phyloP scores from a whole-genome alignment of 2,888 invertebrate genomes.

The Reticulitermes lucifugus region DNA sequence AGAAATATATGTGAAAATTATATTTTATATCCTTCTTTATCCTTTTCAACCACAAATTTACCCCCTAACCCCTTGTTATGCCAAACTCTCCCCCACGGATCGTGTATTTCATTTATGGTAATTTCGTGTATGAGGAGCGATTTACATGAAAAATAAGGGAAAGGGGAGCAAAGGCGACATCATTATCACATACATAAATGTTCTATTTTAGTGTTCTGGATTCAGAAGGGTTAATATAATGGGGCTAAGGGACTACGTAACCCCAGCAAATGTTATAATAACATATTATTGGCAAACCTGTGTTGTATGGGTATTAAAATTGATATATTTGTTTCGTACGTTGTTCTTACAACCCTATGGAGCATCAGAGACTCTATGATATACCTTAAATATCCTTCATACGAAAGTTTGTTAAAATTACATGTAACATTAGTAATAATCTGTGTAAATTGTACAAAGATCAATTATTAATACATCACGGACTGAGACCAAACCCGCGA shows the following conservation, averaged over 20 bases:
- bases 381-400: no score
- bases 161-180: not conserved
- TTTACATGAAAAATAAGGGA: not conserved
- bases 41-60: not conserved
- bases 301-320: not conserved
- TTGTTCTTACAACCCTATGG: no score
- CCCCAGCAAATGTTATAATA: not conserved
- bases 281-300: not conserved
- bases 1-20: not conserved
- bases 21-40: not conserved
- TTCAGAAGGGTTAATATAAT: not conserved
- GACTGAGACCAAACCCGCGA: no score
- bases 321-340: not conserved
- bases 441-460: no score
- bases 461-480: no score
- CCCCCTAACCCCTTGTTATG: not conserved
- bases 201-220: not conserved
- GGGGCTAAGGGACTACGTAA: not conserved
- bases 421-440: no score
- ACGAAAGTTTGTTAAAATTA: no score
- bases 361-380: no score
- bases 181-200: constrained; percentile 6
- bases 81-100: not conserved
- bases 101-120: constrained; percentile 13
- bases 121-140: not conserved